Conservation (phyloP, 2,888 invertebrate species). For the Sepioteuthis lessoniana region DNA sequence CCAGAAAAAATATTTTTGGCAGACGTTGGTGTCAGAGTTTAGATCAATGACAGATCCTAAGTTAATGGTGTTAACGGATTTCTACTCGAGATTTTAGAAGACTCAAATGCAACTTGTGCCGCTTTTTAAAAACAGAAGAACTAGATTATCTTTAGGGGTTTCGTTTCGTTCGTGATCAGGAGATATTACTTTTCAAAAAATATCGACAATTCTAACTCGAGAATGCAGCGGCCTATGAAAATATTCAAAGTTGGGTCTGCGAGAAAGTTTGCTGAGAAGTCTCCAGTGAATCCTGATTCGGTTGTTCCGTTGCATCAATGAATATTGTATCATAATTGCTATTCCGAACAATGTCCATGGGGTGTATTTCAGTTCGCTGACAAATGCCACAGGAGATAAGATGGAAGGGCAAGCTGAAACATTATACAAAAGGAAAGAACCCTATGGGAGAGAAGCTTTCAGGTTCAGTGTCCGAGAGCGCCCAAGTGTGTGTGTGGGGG, state of each 20-base stretch:
- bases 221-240: neutral
- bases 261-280: neutral
- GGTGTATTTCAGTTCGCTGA: neutral
- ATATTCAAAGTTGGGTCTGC: neutral
- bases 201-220: neutral
- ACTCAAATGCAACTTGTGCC: neutral
- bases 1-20: no score
- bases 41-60: neutral
- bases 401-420: neutral
- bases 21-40: no score
- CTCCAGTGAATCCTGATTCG: neutral
- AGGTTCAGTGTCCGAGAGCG: neutral
- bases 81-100: neutral
- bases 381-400: neutral
- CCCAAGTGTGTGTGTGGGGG: no score
- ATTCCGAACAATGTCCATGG: neutral
- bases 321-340: neutral
- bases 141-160: neutral
- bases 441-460: neutral
- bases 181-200: neutral
- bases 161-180: neutral
- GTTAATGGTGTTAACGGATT: neutral
- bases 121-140: neutral
- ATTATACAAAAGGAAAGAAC: neutral
- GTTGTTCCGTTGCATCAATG: neutral